phyloP scores from a whole-genome alignment of 2,888 invertebrate genomes.

The Hypolimnas misippus region DNA sequence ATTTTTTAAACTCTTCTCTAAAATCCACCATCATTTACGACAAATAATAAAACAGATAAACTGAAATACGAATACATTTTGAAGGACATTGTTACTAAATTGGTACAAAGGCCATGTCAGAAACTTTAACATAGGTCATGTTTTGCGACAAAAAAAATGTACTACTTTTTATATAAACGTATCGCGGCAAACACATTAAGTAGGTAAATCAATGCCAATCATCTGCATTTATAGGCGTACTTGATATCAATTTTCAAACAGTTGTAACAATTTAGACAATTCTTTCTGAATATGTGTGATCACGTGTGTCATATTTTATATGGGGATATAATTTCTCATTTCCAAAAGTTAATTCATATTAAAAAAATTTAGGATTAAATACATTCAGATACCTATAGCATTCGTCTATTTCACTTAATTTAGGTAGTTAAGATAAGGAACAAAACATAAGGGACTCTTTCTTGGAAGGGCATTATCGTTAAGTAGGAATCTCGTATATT shows the following conservation, averaged over 20 bases:
- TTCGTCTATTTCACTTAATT: conserved; percentile 21
- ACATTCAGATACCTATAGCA: conserved; percentile 2
- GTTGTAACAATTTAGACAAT: not conserved
- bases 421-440: conserved; percentile 25
- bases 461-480: conserved; percentile 31
- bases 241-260: conserved; percentile 4
- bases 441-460: conserved; percentile 21
- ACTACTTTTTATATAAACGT: not conserved
- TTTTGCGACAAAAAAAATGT: not conserved
- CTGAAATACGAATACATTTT: not conserved
- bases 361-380: too few species aligned
- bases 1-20: too few species aligned
- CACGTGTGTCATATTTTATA: not conserved
- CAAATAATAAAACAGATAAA: too few species aligned
- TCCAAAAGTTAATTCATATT: not conserved
- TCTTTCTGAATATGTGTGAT: not conserved
- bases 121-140: not conserved
- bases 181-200: not conserved
- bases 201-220: not conserved
- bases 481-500: conserved; percentile 25
- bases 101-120: not conserved
- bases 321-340: not conserved
- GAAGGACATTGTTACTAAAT: not conserved
- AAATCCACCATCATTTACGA: too few species aligned
- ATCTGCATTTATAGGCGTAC: not conserved